These are phyloP conservation scores for Synergus itoensis DNA, from an alignment of 2,888 invertebrate genomes.

Conservation along the genomic window DNA sequence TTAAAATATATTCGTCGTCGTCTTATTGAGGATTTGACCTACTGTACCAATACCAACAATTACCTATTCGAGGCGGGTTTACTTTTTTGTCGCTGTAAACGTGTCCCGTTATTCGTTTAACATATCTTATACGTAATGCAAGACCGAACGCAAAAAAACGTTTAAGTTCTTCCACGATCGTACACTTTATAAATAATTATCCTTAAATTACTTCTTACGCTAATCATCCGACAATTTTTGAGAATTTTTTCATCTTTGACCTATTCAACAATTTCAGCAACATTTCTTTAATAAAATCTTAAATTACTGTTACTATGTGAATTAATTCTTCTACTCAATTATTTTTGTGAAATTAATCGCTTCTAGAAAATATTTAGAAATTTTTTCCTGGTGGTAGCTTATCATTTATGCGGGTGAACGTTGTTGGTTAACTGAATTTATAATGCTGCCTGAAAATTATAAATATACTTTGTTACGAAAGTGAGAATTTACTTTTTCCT, in stretches of 20 bases:
- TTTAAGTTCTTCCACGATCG: slow-evolving; percentile 14
- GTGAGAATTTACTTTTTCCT: neutral
- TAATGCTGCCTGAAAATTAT: neutral
- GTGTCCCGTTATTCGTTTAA: slow-evolving; percentile 59
- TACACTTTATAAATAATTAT: slow-evolving; percentile 18
- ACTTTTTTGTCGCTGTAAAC: slow-evolving; percentile 43
- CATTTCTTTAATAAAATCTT: neutral
- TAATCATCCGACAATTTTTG: neutral
- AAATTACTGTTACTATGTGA: too few species aligned
- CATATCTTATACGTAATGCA: slow-evolving; percentile 54
- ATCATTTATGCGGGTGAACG: neutral
- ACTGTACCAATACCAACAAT: slow-evolving; percentile 38
- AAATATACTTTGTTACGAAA: neutral
- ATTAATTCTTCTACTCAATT: neutral
- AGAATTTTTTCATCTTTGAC: neutral
- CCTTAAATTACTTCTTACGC: slow-evolving; percentile 7
- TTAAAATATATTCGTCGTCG: neutral
- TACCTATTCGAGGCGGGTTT: slow-evolving; percentile 52
- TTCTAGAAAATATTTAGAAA: neutral
- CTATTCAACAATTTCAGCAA: neutral
- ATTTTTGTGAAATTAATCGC: neutral
- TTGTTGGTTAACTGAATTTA: neutral
- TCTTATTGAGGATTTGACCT: slow-evolving; percentile 34
- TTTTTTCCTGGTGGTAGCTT: neutral
- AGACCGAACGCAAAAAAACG: slow-evolving; percentile 25